phyloP scores from a whole-genome alignment of 2,113 vertebrate species.

The Antechinus flavipes region DNA sequence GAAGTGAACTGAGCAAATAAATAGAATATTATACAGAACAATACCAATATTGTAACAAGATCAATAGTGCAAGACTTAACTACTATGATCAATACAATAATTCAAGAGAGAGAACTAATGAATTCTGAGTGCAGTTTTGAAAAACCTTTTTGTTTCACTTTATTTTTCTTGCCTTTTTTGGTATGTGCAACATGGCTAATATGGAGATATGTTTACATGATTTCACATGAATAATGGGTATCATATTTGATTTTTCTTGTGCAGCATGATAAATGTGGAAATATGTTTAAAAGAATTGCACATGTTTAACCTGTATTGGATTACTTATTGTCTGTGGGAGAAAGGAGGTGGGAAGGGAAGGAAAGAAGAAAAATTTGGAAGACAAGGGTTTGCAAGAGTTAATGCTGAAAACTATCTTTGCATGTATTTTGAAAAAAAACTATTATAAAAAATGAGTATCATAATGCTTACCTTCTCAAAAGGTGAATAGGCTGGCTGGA shows the following conservation, averaged over 20 bases:
- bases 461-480: neutral
- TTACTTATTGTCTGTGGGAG: too few species aligned
- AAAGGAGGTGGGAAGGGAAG: too few species aligned
- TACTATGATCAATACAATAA: neutral
- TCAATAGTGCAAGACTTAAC: neutral
- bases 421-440: too few species aligned
- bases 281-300: too few species aligned
- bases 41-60: neutral
- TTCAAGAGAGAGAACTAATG: neutral
- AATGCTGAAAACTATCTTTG: too few species aligned
- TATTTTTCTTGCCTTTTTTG: neutral
- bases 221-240: neutral
- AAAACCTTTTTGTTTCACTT: too few species aligned
- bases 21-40: neutral
- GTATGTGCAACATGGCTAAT: neutral
- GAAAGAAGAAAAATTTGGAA: too few species aligned
- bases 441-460: neutral
- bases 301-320: too few species aligned
- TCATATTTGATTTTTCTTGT: too few species aligned
- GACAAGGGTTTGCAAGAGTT: too few species aligned
- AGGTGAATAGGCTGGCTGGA: neutral
- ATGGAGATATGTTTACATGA: neutral
- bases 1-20: neutral
- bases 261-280: too few species aligned
- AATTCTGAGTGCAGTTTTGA: too few species aligned